Percentiles rank a stretch among this genome's conserved stretches.
Conservation (phyloP, 2,888 invertebrate species). For the Andrena haemorrhoa region DNA sequence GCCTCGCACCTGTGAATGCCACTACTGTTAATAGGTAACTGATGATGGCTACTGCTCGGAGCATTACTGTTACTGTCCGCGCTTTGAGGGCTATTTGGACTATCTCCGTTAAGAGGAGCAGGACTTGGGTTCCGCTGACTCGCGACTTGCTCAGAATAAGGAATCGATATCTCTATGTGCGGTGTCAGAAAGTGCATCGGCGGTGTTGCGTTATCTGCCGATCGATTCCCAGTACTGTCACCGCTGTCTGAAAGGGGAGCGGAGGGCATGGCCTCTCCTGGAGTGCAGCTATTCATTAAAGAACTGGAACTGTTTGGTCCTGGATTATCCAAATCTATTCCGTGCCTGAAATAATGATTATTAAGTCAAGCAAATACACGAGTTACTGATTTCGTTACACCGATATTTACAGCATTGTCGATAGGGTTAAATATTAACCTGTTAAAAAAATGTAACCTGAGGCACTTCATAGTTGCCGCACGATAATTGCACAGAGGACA, state of each 20-base stretch:
- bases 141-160: slow-evolving; percentile 91
- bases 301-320: slow-evolving; percentile 93
- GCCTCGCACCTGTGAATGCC: slow-evolving; percentile 78
- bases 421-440: slow-evolving; percentile 86
- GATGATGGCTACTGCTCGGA: slow-evolving; percentile 90
- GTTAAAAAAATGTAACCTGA: slow-evolving; percentile 95
- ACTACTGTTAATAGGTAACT: slow-evolving; percentile 86
- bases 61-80: slow-evolving; percentile 91
- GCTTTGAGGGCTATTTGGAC: slow-evolving; percentile 92
- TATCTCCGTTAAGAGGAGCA: slow-evolving; percentile 88
- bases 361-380: neutral
- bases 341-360: slow-evolving; percentile 88
- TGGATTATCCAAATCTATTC: slow-evolving; percentile 95
- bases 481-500: slow-evolving; percentile 96
- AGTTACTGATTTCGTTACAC: neutral
- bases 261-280: slow-evolving; percentile 89
- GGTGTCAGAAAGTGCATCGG: slow-evolving; percentile 97
- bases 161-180: slow-evolving; percentile 96
- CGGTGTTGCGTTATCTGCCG: slow-evolving; percentile 94
- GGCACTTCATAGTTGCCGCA: slow-evolving; percentile 95
- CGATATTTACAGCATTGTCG: too few species aligned
- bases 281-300: slow-evolving; percentile 88
- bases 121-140: slow-evolving; percentile 80
- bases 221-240: slow-evolving; percentile 92
- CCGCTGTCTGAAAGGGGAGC: slow-evolving; percentile 94